Base-by-base conservation (phyloP, 1,140 invertebrate genomes). In the Drosophila ficusphila region DNA sequence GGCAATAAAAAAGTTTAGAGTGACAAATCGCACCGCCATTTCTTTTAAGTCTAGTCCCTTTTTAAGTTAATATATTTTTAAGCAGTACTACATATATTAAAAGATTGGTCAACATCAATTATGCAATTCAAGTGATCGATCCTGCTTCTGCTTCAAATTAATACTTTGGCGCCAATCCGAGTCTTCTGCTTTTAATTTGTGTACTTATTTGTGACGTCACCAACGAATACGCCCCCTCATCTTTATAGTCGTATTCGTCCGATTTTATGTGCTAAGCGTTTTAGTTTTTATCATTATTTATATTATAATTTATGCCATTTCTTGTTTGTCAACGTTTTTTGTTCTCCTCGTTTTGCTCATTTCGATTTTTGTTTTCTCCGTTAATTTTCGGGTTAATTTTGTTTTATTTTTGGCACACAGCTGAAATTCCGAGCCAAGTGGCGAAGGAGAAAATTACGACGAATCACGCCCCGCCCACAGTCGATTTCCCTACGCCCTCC, bases 231-330 rank as follows among this genome's bases (percentile, higher is more conserved):
- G 27, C 48, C 44, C 54, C 34, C 58, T 53, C 46, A 52, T 47
- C 27, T 39, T 9, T 34, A 42, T 33, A 54, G 23, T 16, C 2
- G 19, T 16, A 16, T 36, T 44, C 38, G 33, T 51, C 27, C 36
- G 18, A 18, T 23, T 29, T 21, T 21, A 38, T 56, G 33, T 39
- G 46, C 41, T 73, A 33, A 51, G 18, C 27, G 39, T 65, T 70
- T 29, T 53, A 46, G 61, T 47, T 73, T 71, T 85, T 79, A 62
- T 76, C 69, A 65, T 73, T 81, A 81, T 86, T n/a, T n/a, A n/a
- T n/a, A n/a, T n/a, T n/a, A n/a, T 86, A 86, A 85, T 85, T 86
- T 85, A 79, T 79, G 81, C 76, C 79, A 79, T 86, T 85, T 85
- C 86, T 76, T 85, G 64, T 83, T 72, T 83, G 79, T 83, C 79